A percentile compares a stretch with the other conserved stretches of the same genome.
Conservation (phyloP, 2,113 vertebrate species). For the Procavia capensis region DNA sequence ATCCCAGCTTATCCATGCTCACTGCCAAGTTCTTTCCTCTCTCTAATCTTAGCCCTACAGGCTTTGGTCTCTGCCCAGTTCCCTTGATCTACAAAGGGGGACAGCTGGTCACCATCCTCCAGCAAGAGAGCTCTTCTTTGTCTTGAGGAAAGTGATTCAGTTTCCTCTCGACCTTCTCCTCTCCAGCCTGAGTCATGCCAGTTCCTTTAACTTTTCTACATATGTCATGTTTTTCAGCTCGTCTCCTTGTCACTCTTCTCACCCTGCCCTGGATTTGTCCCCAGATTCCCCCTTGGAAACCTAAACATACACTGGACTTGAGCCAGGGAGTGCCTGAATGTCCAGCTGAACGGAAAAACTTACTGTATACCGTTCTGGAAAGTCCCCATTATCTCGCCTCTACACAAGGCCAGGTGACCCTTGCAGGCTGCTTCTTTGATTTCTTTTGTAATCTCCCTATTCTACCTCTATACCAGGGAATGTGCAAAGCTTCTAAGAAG, state of each 20-base stretch:
- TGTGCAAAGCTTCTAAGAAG: background rate
- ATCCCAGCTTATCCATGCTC: slow-evolving; percentile 22
- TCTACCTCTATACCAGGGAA: background rate
- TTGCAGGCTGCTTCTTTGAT: background rate
- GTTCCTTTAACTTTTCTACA: slow-evolving; percentile 67
- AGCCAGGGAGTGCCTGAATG: background rate
- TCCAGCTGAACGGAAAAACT: background rate
- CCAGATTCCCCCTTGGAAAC: background rate
- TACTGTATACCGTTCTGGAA: background rate
- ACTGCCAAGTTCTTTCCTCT: slow-evolving; percentile 81
- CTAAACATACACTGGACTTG: background rate
- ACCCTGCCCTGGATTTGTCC: slow-evolving; percentile 15
- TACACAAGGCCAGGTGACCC: background rate
- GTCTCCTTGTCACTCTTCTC: slow-evolving; percentile 51
- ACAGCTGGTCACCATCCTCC: slow-evolving; percentile 76
- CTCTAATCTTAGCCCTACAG: slow-evolving; percentile 82
- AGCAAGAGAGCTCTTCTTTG: slow-evolving; percentile 50
- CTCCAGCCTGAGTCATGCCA: slow-evolving; percentile 69
- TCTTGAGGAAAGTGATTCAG: slow-evolving; percentile 63
- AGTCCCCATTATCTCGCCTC: background rate
- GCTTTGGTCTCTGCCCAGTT: slow-evolving; percentile 77
- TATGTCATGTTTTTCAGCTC: slow-evolving; percentile 40
- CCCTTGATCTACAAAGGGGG: slow-evolving; percentile 71
- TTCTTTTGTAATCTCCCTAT: background rate
- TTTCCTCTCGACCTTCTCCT: slow-evolving; percentile 65